Conservation (phyloP, 64 coral and sea anemone genomes). For the Stichodactyla mertensii region DNA sequence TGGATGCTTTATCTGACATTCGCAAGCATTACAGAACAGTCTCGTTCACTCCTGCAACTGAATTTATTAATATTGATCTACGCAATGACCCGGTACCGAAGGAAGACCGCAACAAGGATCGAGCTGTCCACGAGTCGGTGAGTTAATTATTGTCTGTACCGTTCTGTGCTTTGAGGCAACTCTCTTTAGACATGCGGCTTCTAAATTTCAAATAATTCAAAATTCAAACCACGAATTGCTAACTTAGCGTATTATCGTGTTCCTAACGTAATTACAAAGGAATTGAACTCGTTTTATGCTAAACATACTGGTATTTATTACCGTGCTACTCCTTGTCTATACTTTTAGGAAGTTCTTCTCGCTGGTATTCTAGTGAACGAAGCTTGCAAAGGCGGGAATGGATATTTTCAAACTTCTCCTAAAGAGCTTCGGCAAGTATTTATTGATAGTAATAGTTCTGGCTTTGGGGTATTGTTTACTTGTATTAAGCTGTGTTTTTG, state of each 20-base stretch:
- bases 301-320: not conserved
- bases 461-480: not conserved
- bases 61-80: constrained; percentile 19
- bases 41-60: constrained; percentile 10
- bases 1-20: constrained; percentile 5
- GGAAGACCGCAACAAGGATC: not conserved
- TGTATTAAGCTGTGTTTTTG: not conserved
- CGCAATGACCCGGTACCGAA: not conserved
- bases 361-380: constrained; percentile 83
- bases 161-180: not conserved
- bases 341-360: constrained; percentile 64
- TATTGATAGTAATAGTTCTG: not conserved
- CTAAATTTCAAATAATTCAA: not conserved
- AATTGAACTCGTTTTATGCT: not conserved
- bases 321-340: not conserved
- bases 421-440: constrained; percentile 63
- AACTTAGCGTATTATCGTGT: no score
- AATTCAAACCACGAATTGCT: not conserved
- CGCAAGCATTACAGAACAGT: constrained; percentile 3
- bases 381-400: constrained; percentile 81
- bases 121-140: not conserved
- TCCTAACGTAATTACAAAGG: no score
- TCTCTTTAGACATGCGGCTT: not conserved
- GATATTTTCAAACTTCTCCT: constrained; percentile 71
- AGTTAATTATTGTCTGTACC: not conserved